Conservation (phyloP, 2,113 vertebrate genomes). For the Emydocephalus ijimae region DNA sequence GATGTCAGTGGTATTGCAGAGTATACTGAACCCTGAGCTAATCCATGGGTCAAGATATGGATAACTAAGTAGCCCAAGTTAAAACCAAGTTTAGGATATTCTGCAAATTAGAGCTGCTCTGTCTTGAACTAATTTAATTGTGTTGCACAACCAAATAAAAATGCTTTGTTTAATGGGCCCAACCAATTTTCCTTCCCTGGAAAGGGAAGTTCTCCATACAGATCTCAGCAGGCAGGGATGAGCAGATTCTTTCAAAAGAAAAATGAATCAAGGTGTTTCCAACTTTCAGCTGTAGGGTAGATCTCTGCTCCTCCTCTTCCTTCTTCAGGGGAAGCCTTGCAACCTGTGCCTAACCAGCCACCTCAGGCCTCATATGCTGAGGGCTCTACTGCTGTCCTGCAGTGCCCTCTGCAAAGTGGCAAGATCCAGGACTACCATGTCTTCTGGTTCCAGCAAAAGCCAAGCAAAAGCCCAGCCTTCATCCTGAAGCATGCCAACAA, state of each 20-base stretch:
- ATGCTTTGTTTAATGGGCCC: background rate
- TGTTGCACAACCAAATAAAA: background rate
- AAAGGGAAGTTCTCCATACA: too few species aligned
- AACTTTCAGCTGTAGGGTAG: background rate
- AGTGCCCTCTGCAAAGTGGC: constrained; percentile 14
- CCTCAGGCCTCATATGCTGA: background rate
- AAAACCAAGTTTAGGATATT: background rate
- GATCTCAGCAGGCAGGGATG: background rate
- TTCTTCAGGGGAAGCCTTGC: background rate
- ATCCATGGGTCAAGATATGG: background rate
- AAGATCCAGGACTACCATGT: constrained; percentile 6
- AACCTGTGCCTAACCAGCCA: background rate
- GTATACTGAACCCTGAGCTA: background rate
- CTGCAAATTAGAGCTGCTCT: background rate
- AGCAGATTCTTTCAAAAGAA: background rate
- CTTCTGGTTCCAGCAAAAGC: constrained; percentile 32
- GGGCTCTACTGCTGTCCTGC: constrained; percentile 2
- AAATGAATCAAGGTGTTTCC: background rate
- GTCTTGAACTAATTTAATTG: background rate
- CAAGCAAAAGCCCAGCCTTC: background rate
- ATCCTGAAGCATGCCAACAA: background rate
- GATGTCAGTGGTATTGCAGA: background rate
- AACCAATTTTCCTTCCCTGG: background rate
- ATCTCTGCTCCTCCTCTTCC: background rate
- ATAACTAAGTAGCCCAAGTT: background rate